Conservation (phyloP, 2,888 invertebrate genomes). For the Drosophila nigricruria region DNA sequence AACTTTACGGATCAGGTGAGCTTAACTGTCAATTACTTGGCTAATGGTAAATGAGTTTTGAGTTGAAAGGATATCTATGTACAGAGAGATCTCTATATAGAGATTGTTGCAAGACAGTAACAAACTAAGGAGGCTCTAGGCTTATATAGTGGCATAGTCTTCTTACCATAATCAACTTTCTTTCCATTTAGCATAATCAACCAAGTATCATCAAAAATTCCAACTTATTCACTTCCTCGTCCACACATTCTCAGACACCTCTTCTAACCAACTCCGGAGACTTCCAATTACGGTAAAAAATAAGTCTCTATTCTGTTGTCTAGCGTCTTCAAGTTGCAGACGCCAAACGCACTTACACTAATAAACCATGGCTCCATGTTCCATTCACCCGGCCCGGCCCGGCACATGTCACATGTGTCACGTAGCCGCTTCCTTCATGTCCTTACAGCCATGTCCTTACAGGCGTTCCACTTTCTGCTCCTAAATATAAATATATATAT, state of each 20-base stretch:
- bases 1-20: slow-evolving; percentile 94
- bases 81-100: neutral
- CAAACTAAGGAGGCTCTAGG: too few species aligned
- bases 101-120: too few species aligned
- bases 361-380: slow-evolving; percentile 55
- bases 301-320: slow-evolving; percentile 29
- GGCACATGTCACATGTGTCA: slow-evolving; percentile 46
- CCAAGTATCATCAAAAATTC: neutral
- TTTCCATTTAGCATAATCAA: neutral
- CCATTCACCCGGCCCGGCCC: slow-evolving; percentile 11
- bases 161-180: too few species aligned
- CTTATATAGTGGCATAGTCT: too few species aligned
- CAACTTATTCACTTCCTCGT: neutral
- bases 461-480: slow-evolving; percentile 15
- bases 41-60: neutral
- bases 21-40: neutral
- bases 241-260: slow-evolving; percentile 24
- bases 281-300: slow-evolving; percentile 64
- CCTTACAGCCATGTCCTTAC: slow-evolving; percentile 20
- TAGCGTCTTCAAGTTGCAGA: slow-evolving; percentile 24
- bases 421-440: slow-evolving; percentile 15
- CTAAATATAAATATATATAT: slow-evolving; percentile 7
- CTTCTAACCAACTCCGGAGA: slow-evolving; percentile 43
- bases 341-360: slow-evolving; percentile 69
- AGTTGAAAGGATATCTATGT: neutral